phyloP scores from a whole-genome alignment of 1,140 invertebrate species.

The Dendrolimus kikuchii region DNA sequence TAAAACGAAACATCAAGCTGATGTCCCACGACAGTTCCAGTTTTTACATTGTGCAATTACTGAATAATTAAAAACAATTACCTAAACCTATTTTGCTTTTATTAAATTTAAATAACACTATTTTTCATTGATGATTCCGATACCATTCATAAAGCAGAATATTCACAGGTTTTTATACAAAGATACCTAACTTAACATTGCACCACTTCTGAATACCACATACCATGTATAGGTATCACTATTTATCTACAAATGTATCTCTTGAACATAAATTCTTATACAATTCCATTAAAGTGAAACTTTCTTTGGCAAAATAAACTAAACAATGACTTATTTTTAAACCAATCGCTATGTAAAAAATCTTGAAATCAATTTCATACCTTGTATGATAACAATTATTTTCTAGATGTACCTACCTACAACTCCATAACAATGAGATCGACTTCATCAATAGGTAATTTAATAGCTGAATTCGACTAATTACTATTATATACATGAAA shows the following conservation, averaged over 20 bases:
- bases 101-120: too few relatives aligned
- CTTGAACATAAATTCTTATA: conserved; percentile 30
- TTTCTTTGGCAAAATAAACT: conserved; percentile 57
- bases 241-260: conserved; percentile 42
- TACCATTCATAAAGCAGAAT: too few relatives aligned
- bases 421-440: conserved; percentile 69
- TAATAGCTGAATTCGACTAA: conserved; percentile 36
- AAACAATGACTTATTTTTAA: conserved; percentile 55
- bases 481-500: too few relatives aligned
- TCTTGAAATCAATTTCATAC: conserved; percentile 62
- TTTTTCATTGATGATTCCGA: too few relatives aligned
- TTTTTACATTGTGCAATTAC: too few relatives aligned
- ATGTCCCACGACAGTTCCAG: too few relatives aligned
- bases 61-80: too few relatives aligned
- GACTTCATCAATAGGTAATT: conserved; percentile 46
- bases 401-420: conserved; percentile 54
- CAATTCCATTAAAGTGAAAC: conserved; percentile 45
- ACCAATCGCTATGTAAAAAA: conserved; percentile 39
- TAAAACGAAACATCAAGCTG: too few relatives aligned
- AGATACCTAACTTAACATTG: conserved; percentile 56
- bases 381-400: conserved; percentile 69
- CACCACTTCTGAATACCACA: conserved; percentile 53
- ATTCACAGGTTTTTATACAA: conserved; percentile 27
- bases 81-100: too few relatives aligned
- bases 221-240: conserved; percentile 25